A percentile compares a stretch with the other conserved stretches of the same genome.
Evolutionary conservation across 1,140 invertebrate genomes (phyloP).

Genomic region (Drosophila obscura): DNA sequence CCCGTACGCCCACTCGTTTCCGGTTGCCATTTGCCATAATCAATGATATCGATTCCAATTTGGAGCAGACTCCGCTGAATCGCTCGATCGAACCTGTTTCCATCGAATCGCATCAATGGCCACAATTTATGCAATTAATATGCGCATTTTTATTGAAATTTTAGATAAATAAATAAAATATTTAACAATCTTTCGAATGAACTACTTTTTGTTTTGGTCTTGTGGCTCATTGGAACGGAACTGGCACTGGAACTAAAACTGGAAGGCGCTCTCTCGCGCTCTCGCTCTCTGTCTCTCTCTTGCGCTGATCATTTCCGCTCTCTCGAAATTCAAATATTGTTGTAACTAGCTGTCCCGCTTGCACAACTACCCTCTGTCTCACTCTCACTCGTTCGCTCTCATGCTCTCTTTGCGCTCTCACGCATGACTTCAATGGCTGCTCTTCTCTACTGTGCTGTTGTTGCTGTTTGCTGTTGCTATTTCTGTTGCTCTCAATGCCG

Average conservation of each 20-base stretch:
- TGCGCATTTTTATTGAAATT: slow-evolving; percentile 67
- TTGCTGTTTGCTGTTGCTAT: slow-evolving; percentile 8
- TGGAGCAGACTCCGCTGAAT: slow-evolving; percentile 27
- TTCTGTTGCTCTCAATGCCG: slow-evolving; percentile 18
- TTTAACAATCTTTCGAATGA: slow-evolving; percentile 31
- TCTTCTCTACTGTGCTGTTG: background rate
- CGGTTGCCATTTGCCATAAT: slow-evolving; percentile 45
- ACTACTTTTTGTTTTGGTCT: slow-evolving; percentile 27
- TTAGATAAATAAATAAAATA: slow-evolving; percentile 62
- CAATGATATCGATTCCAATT: slow-evolving; percentile 36
- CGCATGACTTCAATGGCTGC: slow-evolving; percentile 71
- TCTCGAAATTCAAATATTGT: slow-evolving; percentile 54
- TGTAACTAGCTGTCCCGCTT: slow-evolving; percentile 27
- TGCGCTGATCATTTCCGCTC: slow-evolving; percentile 20
- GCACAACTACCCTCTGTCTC: slow-evolving; percentile 4
- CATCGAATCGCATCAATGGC: slow-evolving; percentile 5
- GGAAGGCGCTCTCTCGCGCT: slow-evolving; percentile 10
- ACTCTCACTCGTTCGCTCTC: background rate
- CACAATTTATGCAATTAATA: slow-evolving; percentile 67
- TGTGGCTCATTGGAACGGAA: slow-evolving; percentile 49
- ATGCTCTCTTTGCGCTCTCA: slow-evolving; percentile 30
- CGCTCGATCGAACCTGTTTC: slow-evolving; percentile 50
- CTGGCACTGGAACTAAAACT: slow-evolving; percentile 21
- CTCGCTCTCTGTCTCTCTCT: background rate
- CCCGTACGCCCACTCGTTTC: slow-evolving; percentile 33